A percentile compares a stretch with the other conserved stretches of the same genome.
Conservation (phyloP, 2,888 invertebrate genomes). For the Xestia sexstrigata region DNA sequence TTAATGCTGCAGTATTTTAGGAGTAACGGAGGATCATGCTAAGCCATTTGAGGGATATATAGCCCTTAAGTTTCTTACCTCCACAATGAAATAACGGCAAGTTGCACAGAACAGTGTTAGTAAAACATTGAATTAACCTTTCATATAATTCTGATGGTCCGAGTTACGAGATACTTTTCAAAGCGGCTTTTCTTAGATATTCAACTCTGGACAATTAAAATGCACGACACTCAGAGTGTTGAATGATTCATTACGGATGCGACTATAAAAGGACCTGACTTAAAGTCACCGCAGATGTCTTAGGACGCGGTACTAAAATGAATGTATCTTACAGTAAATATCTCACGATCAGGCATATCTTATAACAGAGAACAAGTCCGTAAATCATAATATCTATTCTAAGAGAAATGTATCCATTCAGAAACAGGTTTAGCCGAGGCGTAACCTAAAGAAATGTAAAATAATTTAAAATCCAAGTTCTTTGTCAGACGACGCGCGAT, state of each 20-base stretch:
- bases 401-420: conserved; percentile 49
- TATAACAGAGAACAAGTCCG: conserved; percentile 44
- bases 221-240: conserved; percentile 25
- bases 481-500: conserved; percentile 42
- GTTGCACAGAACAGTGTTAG: background rate
- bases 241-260: conserved; percentile 38
- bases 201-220: conserved; percentile 40
- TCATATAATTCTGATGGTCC: background rate
- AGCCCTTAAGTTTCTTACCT: conserved; percentile 3
- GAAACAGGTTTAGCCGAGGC: conserved; percentile 49
- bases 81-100: background rate
- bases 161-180: background rate
- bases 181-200: conserved; percentile 24
- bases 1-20: too few species aligned
- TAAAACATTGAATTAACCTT: background rate
- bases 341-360: conserved; percentile 48
- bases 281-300: conserved; percentile 26
- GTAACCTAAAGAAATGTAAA: conserved; percentile 58
- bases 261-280: conserved; percentile 34
- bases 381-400: conserved; percentile 55
- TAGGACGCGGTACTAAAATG: conserved; percentile 32
- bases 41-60: too few species aligned
- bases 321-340: conserved; percentile 32
- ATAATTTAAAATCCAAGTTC: conserved; percentile 54
- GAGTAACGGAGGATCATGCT: too few species aligned